These are phyloP conservation scores for Pristionchus entomophagus DNA, from an alignment of 2,888 invertebrate genomes.

Conservation along the genomic window DNA sequence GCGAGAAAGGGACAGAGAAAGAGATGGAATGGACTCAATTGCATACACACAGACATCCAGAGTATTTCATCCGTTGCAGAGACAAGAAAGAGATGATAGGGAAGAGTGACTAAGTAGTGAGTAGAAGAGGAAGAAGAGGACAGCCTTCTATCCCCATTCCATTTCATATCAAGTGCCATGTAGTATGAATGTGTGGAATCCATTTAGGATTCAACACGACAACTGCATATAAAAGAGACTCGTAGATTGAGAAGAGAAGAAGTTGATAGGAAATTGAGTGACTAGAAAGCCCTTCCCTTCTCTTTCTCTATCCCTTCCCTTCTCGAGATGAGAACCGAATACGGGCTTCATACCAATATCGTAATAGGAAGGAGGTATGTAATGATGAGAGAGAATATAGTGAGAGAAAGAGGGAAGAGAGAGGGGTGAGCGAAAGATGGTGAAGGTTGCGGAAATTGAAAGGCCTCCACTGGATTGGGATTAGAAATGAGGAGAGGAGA, in stretches of 20 bases:
- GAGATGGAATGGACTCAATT: conserved; percentile 3
- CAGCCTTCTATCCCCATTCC: background rate
- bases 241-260: background rate
- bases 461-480: conserved; percentile 41
- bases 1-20: background rate
- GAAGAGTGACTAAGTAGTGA: background rate
- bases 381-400: conserved; percentile 23
- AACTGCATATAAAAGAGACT: background rate
- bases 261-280: conserved; percentile 14
- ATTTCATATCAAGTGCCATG: background rate
- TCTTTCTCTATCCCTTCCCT: background rate
- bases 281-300: background rate
- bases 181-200: conserved; percentile 14
- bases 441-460: conserved; percentile 46
- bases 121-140: background rate
- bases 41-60: background rate
- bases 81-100: background rate
- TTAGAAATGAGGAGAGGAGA: conserved; percentile 28
- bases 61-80: background rate
- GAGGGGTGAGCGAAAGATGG: conserved; percentile 7
- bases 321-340: background rate
- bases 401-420: background rate
- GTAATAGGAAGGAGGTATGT: conserved; percentile 14
- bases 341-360: background rate
- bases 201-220: conserved; percentile 24